A percentile compares a stretch with the other conserved stretches of the same genome.
Conservation (phyloP, 2,113 vertebrate species). For the Ailuropoda melanoleuca region DNA sequence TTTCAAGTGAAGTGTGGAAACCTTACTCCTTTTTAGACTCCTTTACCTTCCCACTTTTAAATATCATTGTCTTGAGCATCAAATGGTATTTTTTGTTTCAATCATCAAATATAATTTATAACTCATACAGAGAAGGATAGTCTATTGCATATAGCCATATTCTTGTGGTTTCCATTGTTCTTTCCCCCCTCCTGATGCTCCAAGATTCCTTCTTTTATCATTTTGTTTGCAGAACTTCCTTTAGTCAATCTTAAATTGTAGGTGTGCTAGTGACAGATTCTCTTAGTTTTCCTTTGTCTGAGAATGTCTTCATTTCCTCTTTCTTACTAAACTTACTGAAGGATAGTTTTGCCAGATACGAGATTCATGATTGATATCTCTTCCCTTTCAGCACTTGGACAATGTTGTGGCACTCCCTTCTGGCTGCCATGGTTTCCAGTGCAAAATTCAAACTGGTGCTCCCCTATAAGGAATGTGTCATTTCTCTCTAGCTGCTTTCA, state of each 20-base stretch:
- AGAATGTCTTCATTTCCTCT: background rate
- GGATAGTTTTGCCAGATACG: background rate
- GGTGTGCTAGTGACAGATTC: background rate
- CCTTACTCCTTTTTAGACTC: background rate
- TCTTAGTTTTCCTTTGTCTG: background rate
- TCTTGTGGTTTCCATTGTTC: background rate
- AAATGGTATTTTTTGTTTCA: background rate
- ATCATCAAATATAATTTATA: background rate
- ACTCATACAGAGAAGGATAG: background rate
- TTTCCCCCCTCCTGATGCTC: background rate
- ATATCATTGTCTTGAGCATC: background rate
- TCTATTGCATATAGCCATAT: background rate
- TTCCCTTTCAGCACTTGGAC: background rate
- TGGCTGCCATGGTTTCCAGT: background rate
- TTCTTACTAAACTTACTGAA: background rate
- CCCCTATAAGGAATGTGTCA: background rate
- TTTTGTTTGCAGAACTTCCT: background rate
- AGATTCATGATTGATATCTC: background rate
- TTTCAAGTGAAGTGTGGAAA: background rate
- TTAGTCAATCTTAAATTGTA: background rate
- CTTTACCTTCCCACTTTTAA: background rate
- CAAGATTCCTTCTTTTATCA: background rate
- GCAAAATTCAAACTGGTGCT: background rate
- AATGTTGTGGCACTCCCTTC: background rate
- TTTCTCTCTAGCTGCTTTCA: background rate